Conservation (phyloP, 1,140 invertebrate species). For the Rhyzopertha dominica region DNA sequence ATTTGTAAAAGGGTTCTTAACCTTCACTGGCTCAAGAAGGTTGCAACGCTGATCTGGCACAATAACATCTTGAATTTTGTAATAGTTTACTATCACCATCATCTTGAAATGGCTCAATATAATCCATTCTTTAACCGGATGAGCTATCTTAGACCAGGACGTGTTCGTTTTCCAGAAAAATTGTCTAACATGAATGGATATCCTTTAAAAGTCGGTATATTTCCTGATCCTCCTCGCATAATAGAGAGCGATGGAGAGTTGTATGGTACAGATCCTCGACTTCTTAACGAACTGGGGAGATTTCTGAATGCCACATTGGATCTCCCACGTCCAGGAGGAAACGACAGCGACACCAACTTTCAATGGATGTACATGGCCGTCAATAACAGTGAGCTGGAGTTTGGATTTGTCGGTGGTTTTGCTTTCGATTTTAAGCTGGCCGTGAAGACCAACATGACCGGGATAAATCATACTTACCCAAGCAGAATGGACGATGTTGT, state of each 20-base stretch:
- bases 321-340: too few species aligned
- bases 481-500: constrained; percentile 7
- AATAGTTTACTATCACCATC: neutral
- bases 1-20: constrained; percentile 1
- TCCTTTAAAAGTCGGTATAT: constrained; percentile 6
- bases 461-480: constrained; percentile 10
- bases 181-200: constrained; percentile 8
- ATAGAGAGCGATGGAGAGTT: constrained; percentile 4
- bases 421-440: neutral
- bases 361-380: neutral
- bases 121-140: constrained; percentile 3
- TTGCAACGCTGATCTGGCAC: neutral
- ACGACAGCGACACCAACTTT: neutral
- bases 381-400: neutral
- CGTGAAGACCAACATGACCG: neutral
- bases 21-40: constrained; percentile 2
- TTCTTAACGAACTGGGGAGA: neutral
- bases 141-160: neutral
- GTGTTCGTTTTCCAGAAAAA: constrained; percentile 6
- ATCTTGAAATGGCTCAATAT: neutral
- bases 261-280: constrained; percentile 6
- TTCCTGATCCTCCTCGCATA: constrained; percentile 3
- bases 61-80: constrained; percentile 10
- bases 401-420: constrained; percentile 7
- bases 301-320: constrained; percentile 9